phyloP scores from a whole-genome alignment of 2,113 vertebrate genomes.

The Sylvietta virens region DNA sequence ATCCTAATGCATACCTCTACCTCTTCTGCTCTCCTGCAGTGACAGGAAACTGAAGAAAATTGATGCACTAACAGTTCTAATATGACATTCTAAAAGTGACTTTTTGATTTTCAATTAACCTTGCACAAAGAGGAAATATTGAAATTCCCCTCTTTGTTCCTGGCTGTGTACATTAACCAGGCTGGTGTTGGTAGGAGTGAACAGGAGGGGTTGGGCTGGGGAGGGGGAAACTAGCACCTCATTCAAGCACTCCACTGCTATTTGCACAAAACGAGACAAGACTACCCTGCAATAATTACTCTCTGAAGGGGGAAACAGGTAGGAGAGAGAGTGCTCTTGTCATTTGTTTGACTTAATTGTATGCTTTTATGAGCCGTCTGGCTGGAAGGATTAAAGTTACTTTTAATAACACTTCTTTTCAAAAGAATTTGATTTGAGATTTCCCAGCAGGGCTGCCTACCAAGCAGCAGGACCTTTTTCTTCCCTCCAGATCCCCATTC shows the following conservation, averaged over 20 bases:
- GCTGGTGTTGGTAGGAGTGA: not conserved
- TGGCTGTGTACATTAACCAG: constrained; percentile 26
- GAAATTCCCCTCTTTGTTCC: constrained; percentile 67
- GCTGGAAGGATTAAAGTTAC: constrained; percentile 78
- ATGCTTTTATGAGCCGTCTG: constrained; percentile 73
- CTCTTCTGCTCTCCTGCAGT: not conserved
- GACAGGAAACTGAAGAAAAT: constrained; percentile 62
- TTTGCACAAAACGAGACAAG: constrained; percentile 58
- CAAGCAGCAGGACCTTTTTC: constrained; percentile 59
- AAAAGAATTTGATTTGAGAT: constrained; percentile 74
- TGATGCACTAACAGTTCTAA: constrained; percentile 65
- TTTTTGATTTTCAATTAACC: constrained; percentile 78
- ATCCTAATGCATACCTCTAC: not conserved
- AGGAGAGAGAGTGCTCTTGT: constrained; percentile 68
- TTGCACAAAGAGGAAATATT: constrained; percentile 71
- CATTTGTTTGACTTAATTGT: constrained; percentile 79
- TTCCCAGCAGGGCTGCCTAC: constrained; percentile 71
- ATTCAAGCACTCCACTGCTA: not conserved
- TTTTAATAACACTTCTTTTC: constrained; percentile 78
- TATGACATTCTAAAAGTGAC: constrained; percentile 70
- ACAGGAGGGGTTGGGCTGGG: not conserved
- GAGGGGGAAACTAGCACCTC: not conserved
- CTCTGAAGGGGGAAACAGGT: constrained; percentile 72
- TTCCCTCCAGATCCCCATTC: not conserved
- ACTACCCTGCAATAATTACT: constrained; percentile 69